Conservation (phyloP, 2,797 vertebrate species). For the Brachyrhaphis roseni region DNA sequence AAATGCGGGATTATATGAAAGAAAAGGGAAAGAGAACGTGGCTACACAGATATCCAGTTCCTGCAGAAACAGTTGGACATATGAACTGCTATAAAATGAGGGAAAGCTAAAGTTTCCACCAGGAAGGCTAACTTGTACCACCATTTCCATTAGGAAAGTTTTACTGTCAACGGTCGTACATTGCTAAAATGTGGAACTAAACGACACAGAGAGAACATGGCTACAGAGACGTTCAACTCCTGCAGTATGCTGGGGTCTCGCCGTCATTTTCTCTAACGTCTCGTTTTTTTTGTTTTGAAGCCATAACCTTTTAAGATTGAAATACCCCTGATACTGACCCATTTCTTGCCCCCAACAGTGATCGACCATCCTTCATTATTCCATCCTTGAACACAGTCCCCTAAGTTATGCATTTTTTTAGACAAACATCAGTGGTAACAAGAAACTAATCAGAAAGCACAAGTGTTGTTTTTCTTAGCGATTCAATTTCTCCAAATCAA, state of each 20-base stretch:
- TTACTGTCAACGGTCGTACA: background rate
- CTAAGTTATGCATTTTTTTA: conserved; percentile 68
- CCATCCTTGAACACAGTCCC: conserved; percentile 57
- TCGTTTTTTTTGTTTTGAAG: background rate
- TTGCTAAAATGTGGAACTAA: background rate
- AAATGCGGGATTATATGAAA: background rate
- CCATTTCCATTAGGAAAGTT: background rate
- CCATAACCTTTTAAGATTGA: background rate
- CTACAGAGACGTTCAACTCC: background rate
- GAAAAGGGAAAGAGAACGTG: background rate
- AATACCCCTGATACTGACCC: background rate
- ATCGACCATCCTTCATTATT: conserved; percentile 70
- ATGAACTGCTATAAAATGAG: background rate
- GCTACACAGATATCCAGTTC: background rate
- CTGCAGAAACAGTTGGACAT: background rate
- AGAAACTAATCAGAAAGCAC: conserved; percentile 31
- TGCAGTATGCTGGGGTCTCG: background rate
- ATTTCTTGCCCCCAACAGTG: conserved; percentile 36
- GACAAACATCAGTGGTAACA: conserved; percentile 35
- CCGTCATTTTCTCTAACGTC: background rate
- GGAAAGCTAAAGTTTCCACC: background rate
- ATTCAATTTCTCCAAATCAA: background rate
- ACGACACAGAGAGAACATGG: background rate
- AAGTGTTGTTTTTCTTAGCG: background rate
- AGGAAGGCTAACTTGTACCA: background rate